Conservation (phyloP, 2,797 vertebrate species). For the Knipowitschia caucasica region DNA sequence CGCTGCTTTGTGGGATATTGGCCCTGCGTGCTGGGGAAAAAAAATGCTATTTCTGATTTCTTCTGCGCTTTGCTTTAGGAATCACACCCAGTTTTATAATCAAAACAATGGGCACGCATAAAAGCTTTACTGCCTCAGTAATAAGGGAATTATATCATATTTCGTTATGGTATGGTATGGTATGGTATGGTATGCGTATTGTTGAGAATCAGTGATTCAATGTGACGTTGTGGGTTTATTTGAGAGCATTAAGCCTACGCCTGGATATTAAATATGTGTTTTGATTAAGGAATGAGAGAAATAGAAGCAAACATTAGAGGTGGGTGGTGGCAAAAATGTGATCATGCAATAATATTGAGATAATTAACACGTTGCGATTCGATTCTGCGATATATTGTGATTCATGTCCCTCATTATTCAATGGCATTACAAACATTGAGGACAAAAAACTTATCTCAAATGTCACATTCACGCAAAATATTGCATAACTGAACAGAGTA, state of each 20-base stretch:
- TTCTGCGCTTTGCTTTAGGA: background rate
- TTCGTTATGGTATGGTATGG: background rate
- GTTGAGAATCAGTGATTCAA: background rate
- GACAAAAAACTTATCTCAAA: no score
- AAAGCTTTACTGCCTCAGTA: no score
- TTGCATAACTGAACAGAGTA: no score
- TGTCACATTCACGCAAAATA: no score
- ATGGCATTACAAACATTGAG: no score
- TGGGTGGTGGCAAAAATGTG: no score
- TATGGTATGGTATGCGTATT: background rate
- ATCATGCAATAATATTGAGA: no score
- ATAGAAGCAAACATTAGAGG: no score
- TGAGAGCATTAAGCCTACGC: conserved; percentile 13
- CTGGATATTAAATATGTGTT: conserved; percentile 11
- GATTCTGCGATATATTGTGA: no score
- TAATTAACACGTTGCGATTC: no score
- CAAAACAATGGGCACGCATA: background rate
- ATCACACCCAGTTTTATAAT: background rate
- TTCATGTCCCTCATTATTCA: no score
- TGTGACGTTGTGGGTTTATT: background rate
- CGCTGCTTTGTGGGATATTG: background rate
- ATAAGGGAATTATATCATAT: background rate
- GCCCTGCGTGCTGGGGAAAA: conserved; percentile 7
- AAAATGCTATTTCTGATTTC: background rate
- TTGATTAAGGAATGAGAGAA: no score